These are phyloP conservation scores for Lycaena phlaeas DNA, from an alignment of 2,888 invertebrate species.

Conservation along the genomic window DNA sequence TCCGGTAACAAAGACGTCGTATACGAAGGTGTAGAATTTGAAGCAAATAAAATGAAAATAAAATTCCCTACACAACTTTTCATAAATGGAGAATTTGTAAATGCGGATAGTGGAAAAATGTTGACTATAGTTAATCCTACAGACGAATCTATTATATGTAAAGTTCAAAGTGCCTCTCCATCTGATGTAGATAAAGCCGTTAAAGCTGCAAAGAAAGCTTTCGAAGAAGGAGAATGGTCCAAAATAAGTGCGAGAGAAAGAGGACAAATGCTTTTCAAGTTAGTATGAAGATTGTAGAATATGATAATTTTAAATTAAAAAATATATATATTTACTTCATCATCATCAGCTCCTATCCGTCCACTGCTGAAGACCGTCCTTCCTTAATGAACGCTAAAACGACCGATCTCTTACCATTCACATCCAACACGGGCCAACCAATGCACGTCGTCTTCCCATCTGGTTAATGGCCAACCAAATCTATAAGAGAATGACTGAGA, in stretches of 20 bases:
- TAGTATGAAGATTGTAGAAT: no score
- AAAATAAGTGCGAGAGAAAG: conserved; percentile 94
- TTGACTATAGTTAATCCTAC: conserved; percentile 86
- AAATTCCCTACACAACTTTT: conserved; percentile 92
- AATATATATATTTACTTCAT: no score
- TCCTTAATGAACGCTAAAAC: no score
- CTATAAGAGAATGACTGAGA: no score
- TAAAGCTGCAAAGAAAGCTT: conserved; percentile 88
- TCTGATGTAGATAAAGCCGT: conserved; percentile 93
- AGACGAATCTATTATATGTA: conserved; percentile 85
- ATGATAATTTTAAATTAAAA: no score
- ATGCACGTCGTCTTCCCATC: no score
- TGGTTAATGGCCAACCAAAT: no score
- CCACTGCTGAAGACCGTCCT: no score
- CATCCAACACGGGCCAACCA: no score
- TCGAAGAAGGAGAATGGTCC: conserved; percentile 93
- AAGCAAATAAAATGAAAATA: conserved; percentile 87
- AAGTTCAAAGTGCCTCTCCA: conserved; percentile 80
- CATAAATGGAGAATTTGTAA: conserved; percentile 90
- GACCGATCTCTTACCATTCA: no score
- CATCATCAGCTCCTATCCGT: no score
- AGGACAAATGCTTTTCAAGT: conserved; percentile 86
- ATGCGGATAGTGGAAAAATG: conserved; percentile 78
- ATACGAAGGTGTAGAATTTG: conserved; percentile 83
- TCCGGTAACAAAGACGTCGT: conserved; percentile 67